Evolutionary conservation across 1,140 invertebrate species (phyloP), one percentile per base, ranked within the genome.

Genomic region (Drosophila equinoxialis): DNA sequence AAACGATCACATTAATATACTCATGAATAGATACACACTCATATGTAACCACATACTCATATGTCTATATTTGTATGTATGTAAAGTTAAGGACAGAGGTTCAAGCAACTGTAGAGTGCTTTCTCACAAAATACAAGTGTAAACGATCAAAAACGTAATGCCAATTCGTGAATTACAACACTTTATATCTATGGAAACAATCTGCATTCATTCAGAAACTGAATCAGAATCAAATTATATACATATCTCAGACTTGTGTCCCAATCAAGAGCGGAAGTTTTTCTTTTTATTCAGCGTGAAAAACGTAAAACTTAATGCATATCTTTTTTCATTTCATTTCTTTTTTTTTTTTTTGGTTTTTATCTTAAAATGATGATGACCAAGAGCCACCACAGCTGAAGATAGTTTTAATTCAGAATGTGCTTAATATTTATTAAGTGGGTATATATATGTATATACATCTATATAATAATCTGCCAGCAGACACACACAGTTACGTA

Each of bases 41-140:
- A 64, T 55, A 77, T 26, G 23, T 26, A 26, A 26, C 3, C 68
- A 51, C 71, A 79, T 70, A 82, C 45, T 4, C 51, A 65, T 30
- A 30, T 26, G 26, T 23, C 23, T 4, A 26, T 26, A 4, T 26
- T 1, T 2, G 4, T 30, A 30, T 30, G 30, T 30, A 6, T 30
- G 30, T 30, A 30, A 30, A 6, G 63, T 74, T 90, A 90, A 90
- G 89, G 89, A 90, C 89, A 79, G 78, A 72, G 77, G 86, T 90
- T 86, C 73, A 89, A 89, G 74, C 81, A 89, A 89, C 84, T 89
- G 66, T 67, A 37, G 66, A 86, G 80, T 83, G 68, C 60, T 42
- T 67, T 51, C 17, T 55, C 51, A 55, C 60, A 73, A 42, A 42
- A 39, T 14, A 11, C 0, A 33, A 41, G 41, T 13, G 23, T 14